phyloP scores from a whole-genome alignment of 2,888 invertebrate genomes.

The Drosophila anomalata region DNA sequence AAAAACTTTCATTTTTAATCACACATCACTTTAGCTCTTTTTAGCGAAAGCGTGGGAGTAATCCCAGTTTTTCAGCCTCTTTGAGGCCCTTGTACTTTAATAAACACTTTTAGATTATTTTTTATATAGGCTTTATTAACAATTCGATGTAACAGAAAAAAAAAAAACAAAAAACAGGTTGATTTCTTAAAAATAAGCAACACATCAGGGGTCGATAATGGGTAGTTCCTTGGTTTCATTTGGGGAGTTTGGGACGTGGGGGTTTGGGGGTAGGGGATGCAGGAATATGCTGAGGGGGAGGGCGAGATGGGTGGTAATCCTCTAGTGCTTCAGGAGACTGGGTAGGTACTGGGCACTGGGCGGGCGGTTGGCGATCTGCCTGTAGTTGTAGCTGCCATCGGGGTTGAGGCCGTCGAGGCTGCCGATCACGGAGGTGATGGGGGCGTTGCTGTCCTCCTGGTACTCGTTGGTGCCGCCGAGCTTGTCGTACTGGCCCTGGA shows the following conservation, averaged over 20 bases:
- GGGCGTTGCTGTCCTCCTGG: slow-evolving; percentile 78
- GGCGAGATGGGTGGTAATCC: slow-evolving; percentile 1
- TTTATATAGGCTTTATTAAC: slow-evolving; percentile 47
- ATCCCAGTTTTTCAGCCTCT: background rate
- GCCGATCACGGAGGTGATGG: slow-evolving; percentile 80
- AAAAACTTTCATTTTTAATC: no score
- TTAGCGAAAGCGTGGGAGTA: no score
- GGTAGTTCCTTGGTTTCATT: background rate
- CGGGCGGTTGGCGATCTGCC: slow-evolving; percentile 59
- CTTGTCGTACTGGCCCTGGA: slow-evolving; percentile 82
- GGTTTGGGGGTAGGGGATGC: slow-evolving; percentile 6
- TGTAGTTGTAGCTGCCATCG: slow-evolving; percentile 81
- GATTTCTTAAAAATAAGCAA: slow-evolving; percentile 67
- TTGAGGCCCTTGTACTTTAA: slow-evolving; percentile 21
- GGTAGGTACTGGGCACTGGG: slow-evolving; percentile 75
- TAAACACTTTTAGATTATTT: slow-evolving; percentile 16
- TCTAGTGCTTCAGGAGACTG: slow-evolving; percentile 60
- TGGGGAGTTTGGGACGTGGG: background rate
- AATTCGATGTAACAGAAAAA: slow-evolving; percentile 47
- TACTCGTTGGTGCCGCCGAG: slow-evolving; percentile 80
- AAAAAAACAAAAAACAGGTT: slow-evolving; percentile 37
- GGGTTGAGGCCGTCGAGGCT: slow-evolving; percentile 79
- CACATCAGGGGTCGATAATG: slow-evolving; percentile 45
- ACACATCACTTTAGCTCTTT: no score
- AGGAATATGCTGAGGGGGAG: background rate